phyloP scores from a whole-genome alignment of 2,113 vertebrate genomes.

The Saguinus imperator region DNA sequence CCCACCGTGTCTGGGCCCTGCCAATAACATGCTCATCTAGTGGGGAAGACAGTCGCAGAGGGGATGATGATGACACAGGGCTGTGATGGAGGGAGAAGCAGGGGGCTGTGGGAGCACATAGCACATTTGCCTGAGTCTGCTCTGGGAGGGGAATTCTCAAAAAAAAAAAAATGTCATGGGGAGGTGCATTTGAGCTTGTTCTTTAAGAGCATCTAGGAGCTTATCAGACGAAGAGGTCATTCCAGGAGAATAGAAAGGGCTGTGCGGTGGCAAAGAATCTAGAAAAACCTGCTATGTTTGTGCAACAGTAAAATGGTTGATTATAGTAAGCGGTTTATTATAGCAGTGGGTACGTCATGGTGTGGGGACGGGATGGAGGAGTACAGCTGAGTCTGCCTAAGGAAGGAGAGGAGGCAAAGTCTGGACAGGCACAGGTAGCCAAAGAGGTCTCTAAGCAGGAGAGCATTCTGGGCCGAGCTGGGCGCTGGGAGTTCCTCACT shows the following conservation, averaged over 20 bases:
- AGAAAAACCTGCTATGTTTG: not conserved
- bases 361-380: not conserved
- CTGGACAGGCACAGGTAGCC: not conserved
- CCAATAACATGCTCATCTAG: not conserved
- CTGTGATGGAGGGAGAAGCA: not conserved
- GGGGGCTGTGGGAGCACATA: rapidly evolving
- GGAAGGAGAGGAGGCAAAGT: not conserved
- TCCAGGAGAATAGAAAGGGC: not conserved
- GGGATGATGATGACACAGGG: rapidly evolving
- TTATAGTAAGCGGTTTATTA: no score
- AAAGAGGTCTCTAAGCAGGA: not conserved
- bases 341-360: rapidly evolving
- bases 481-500: not conserved
- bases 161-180: not conserved
- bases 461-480: not conserved
- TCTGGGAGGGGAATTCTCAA: no score
- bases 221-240: not conserved
- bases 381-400: not conserved
- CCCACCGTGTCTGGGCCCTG: not conserved
- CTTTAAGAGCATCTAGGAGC: not conserved
- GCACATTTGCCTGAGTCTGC: rapidly evolving
- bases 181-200: not conserved
- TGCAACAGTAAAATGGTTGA: not conserved
- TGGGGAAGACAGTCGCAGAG: not conserved
- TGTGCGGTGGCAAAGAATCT: not conserved